Evolutionary conservation across 2,888 invertebrate species (phyloP).

Genomic region (Melanostoma scalare): DNA sequence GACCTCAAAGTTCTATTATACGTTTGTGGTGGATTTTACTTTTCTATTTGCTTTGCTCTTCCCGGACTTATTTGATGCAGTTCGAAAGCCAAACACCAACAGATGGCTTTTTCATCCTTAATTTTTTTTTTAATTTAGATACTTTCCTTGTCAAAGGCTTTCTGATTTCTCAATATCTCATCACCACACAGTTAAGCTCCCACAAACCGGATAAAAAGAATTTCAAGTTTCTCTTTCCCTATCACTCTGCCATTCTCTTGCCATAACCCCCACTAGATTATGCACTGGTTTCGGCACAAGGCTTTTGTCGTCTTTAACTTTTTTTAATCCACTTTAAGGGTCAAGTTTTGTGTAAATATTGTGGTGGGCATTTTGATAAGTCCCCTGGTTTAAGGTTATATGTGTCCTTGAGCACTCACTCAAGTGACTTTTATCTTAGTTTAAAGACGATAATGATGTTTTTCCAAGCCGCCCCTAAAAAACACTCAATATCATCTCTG

Average conservation of each 20-base stretch:
- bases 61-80: constrained; percentile 4
- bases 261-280: constrained; percentile 4
- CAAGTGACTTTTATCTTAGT: constrained; percentile 28
- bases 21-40: constrained; percentile 13
- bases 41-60: not conserved
- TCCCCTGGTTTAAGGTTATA: constrained; percentile 6
- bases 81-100: constrained; percentile 4
- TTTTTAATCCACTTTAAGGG: constrained; percentile 32
- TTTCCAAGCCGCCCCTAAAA: constrained; percentile 6
- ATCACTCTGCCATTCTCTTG: not conserved
- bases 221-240: constrained; percentile 6
- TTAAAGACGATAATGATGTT: constrained; percentile 37
- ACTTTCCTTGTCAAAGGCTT: constrained; percentile 12
- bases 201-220: constrained; percentile 1
- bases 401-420: constrained; percentile 28
- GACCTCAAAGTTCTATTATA: constrained; percentile 28
- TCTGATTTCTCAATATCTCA: not conserved
- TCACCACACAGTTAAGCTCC: constrained; percentile 12
- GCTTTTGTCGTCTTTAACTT: constrained; percentile 17
- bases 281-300: constrained; percentile 1
- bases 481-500: constrained; percentile 9
- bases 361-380: constrained; percentile 9
- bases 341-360: constrained; percentile 48
- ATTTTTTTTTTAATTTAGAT: constrained; percentile 5
- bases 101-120: not conserved